Evolutionary conservation across 2,888 invertebrate species (phyloP), one percentile per base, ranked within the genome.

Genomic region (Hetaerina titia): DNA sequence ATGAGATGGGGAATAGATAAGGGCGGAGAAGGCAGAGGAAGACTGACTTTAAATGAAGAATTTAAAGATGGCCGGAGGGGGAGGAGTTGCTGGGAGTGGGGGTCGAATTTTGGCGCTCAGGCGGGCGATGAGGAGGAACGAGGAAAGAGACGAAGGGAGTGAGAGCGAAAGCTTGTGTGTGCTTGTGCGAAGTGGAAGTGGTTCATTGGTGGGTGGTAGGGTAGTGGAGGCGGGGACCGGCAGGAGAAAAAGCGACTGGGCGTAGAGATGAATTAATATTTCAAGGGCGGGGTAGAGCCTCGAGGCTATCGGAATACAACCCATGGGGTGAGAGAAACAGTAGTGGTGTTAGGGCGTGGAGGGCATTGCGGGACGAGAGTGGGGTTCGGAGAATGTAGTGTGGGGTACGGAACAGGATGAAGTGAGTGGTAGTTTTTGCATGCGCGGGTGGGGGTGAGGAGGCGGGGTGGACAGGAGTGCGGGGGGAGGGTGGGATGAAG

Each of bases 41-140:
- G 89, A 57, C 45, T 69, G 92, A 63, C 64, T 69, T 92, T 57
- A 92, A 92, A 92, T 92, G 92, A 92, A 92, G 92, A 92, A 92
- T 92, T 69, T 92, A 92, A 92, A 92, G 92, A 92, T 56, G 11
- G 92, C 92, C 92, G 56, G 69, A 69, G 69, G 92, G 45, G 81
- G 22, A 74, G 31, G 25, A 17, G 60, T 31, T 11, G 81, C 25
- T 89, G 56, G 69, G 17, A 63, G 9, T 64, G 64, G 64, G 56
- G 57, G 13, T 56, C 45, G 64, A 64, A 11, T 25, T 90, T 58
- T 11, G 58, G 60, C 60, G 22, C 56, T 45, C 63, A 13, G 31
- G 22, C 45, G 45, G 60, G 25, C 63, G 63, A 58, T 22, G n/a
- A 22, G 60, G 31, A 60, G 58, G 90, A 22, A 45, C 19, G 45